Evolutionary conservation across 2,888 invertebrate species (phyloP).

Genomic region (Gastracanthus pulcherrimus): DNA sequence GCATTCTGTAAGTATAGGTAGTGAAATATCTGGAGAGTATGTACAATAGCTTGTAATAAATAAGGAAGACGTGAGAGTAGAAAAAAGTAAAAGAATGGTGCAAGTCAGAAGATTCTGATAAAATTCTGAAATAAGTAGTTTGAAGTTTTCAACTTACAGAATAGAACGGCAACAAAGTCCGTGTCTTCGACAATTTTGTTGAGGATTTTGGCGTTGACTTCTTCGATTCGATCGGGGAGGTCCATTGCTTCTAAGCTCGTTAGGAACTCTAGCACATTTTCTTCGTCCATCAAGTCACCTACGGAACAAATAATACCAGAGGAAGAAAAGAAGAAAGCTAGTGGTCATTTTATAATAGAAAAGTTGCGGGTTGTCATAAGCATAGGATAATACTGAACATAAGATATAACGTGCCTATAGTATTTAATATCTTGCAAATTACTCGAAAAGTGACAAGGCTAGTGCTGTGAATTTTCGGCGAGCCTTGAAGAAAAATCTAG

Average conservation of each 20-base stretch:
- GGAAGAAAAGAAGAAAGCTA: background rate
- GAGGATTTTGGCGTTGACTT: slow-evolving; percentile 94
- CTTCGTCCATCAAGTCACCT: slow-evolving; percentile 97
- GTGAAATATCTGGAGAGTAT: background rate
- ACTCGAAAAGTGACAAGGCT: slow-evolving; percentile 55
- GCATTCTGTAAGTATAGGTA: slow-evolving; percentile 14
- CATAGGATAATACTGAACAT: background rate
- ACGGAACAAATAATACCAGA: background rate
- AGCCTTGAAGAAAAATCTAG: too few relatives aligned
- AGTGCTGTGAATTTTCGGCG: slow-evolving; percentile 61
- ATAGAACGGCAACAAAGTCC: slow-evolving; percentile 94
- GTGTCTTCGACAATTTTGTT: slow-evolving; percentile 94
- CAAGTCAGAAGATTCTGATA: too few relatives aligned
- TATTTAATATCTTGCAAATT: slow-evolving; percentile 37
- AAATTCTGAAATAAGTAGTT: background rate
- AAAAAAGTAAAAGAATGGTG: background rate
- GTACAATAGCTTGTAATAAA: background rate
- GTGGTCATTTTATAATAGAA: background rate
- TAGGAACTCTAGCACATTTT: slow-evolving; percentile 94
- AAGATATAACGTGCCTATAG: too few relatives aligned
- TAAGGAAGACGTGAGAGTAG: background rate
- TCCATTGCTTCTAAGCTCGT: slow-evolving; percentile 97
- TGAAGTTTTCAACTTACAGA: slow-evolving; percentile 86
- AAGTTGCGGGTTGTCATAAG: background rate
- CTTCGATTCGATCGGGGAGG: slow-evolving; percentile 95